Percentiles rank a stretch among this genome's conserved stretches.
Conservation (phyloP, 1,140 invertebrate species). For the Rhopalosiphum maidis region DNA sequence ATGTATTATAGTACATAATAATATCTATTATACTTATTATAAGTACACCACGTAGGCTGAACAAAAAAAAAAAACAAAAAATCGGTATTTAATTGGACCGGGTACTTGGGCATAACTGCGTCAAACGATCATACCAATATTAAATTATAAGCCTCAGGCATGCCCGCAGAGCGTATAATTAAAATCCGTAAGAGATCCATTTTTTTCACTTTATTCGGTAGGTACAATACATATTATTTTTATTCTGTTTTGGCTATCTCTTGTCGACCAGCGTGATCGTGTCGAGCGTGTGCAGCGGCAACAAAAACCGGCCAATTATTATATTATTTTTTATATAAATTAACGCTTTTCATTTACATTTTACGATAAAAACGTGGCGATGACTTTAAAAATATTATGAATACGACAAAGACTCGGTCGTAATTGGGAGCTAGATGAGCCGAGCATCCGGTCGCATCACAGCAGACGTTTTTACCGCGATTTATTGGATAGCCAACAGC, state of each 20-base stretch:
- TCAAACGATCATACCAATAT: not conserved
- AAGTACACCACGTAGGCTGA: not conserved
- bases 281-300: no score
- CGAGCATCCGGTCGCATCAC: not conserved
- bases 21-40: not conserved
- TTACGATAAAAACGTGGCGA: not conserved
- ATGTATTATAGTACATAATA: not conserved
- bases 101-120: not conserved
- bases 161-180: not conserved
- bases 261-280: not conserved
- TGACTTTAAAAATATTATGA: not conserved
- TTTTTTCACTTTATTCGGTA: not conserved
- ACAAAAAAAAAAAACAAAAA: not conserved
- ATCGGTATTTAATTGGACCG: not conserved
- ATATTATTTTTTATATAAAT: not conserved
- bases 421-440: not conserved
- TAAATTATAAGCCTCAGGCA: not conserved
- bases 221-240: not conserved
- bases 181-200: no score
- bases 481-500: not conserved
- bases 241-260: not conserved
- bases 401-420: not conserved
- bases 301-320: not conserved
- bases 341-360: no score
- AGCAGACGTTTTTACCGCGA: not conserved